Base-by-base conservation (phyloP, 2,113 vertebrate genomes). In the Probosciger aterrimus region DNA sequence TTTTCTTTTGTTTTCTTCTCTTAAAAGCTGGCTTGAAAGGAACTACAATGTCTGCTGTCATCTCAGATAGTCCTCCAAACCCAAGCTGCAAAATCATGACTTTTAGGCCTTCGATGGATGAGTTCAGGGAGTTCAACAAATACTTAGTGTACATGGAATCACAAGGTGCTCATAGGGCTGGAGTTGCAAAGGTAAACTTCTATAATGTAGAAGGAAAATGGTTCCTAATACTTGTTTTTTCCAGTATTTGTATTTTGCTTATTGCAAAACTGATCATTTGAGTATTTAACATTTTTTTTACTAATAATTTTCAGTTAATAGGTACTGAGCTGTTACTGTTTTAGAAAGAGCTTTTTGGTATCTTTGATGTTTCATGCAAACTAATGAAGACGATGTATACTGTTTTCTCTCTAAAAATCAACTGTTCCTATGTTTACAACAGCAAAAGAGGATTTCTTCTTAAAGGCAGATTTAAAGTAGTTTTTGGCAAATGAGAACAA, bases 71-170 rank as follows among this genome's bases (percentile, higher is more conserved):
- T 97, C 98, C 98, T 95, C 98, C 98, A 82, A 99, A 99, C 84
- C 98, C 98, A 96, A 97, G 98, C 95, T 99, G 99, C 97, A 99
- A 99, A 98, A 99, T 99, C 63, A 99, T 99, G 99, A 99, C 98
- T 91, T 99, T 99, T 97, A 98, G 98, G 91, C 99, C 99, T 80
- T 98, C 98, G 14, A 98, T 99, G 98, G 99, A 99, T 94, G 99
- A 99, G 96, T 99, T 99, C 94, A 98, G 93, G 81, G 98, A 99
- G 44, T 99, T 99, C 95, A 99, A 99, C 97, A 98, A 98, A 96
- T 99, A 99, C 90, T 95, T 99, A 49, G 99, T 97, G 1, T 99
- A 99, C 77, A 99, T 99, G 99, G 99, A 99, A 95, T 99, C 99
- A 87, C 98, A 99, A 97, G 99, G 99, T 85, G 99, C 99, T 68